These are phyloP conservation scores for Drosophila trichaetosa DNA, from an alignment of 2,888 invertebrate species.

Conservation along the genomic window DNA sequence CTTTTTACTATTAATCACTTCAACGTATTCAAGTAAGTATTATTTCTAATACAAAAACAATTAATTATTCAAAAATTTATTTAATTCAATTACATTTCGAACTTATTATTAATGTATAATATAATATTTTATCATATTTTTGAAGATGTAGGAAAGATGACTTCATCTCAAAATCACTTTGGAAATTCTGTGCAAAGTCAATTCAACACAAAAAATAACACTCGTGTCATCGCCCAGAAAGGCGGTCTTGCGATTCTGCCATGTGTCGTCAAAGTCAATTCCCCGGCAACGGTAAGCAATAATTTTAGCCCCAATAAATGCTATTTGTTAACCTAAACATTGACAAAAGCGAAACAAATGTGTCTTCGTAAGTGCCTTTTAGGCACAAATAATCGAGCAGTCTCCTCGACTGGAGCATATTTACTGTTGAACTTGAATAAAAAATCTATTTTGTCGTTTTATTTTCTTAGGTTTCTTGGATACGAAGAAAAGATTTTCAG, in stretches of 20 bases:
- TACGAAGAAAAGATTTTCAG: slow-evolving; percentile 88
- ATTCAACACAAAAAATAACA: slow-evolving; percentile 85
- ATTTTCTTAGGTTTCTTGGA: slow-evolving; percentile 87
- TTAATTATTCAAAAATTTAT: background rate
- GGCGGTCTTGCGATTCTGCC: slow-evolving; percentile 84
- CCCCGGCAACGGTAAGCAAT: slow-evolving; percentile 84
- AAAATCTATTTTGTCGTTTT: background rate
- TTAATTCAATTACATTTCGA: background rate
- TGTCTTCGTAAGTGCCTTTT: background rate
- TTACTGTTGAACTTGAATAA: background rate
- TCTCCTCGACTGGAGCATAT: background rate
- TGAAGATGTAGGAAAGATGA: slow-evolving; percentile 83
- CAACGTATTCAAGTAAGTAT: slow-evolving; percentile 80
- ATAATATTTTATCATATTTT: background rate
- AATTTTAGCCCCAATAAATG: background rate
- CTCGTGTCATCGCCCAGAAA: slow-evolving; percentile 84
- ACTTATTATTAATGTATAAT: background rate
- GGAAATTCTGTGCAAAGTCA: slow-evolving; percentile 80
- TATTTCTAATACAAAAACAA: background rate
- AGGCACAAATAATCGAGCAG: background rate
- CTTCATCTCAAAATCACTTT: slow-evolving; percentile 84
- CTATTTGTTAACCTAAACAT: background rate
- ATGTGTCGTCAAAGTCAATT: slow-evolving; percentile 84
- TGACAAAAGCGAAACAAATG: background rate
- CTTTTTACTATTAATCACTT: slow-evolving; percentile 79